Evolutionary conservation across 2,797 vertebrate genomes (phyloP), one percentile per base, ranked within the genome.

Genomic region (Poliocrania exsul): DNA sequence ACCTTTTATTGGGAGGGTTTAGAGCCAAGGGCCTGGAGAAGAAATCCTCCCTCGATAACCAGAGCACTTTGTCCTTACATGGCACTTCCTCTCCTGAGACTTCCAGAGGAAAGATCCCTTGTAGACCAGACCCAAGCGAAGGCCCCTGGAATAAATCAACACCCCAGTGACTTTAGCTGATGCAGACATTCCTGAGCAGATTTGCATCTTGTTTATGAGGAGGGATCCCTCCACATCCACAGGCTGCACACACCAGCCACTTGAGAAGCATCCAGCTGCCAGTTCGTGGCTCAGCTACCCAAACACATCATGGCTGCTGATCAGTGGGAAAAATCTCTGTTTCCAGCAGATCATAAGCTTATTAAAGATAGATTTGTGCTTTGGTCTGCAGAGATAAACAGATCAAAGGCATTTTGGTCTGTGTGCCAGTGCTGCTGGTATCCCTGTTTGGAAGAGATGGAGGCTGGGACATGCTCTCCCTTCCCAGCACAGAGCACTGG

Each of bases 181-280:
- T 1, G 1, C 92, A 92, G 80, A 72, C 69, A 92, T 93, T 95
- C 96, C 88, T 75, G 77, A 92, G 75, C 53, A 67, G 93, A 94
- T 96, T 93, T 91, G 37, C 47, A 54, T 19, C 46, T 72, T 90
- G 67, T 85, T 95, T 95, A 54, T 46, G 81, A 60, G 64, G 11
- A 85, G 57, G 37, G 25, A 67, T 77, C 61, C 16, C 35, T 72
- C 49, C 0, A 0, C 0, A 0, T 44, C 37, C 8, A 0, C 56
- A 20, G 2, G 1, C 53, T 9, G 17, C 37, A 51, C 50, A 38
- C 17, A 2, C 13, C 70, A 53, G 47, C 47, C 19, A 10, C 66
- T 81, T 9, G 49, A 75, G 66, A 90, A 57, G 16, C 53, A 70
- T n/a, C 61, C 6, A 1, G 56, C 62, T 82, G 69, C 73, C 42